Evolutionary conservation across 2,888 invertebrate genomes (phyloP), one percentile per base, ranked within the genome.

Genomic region (Chromoteleia sp.): DNA sequence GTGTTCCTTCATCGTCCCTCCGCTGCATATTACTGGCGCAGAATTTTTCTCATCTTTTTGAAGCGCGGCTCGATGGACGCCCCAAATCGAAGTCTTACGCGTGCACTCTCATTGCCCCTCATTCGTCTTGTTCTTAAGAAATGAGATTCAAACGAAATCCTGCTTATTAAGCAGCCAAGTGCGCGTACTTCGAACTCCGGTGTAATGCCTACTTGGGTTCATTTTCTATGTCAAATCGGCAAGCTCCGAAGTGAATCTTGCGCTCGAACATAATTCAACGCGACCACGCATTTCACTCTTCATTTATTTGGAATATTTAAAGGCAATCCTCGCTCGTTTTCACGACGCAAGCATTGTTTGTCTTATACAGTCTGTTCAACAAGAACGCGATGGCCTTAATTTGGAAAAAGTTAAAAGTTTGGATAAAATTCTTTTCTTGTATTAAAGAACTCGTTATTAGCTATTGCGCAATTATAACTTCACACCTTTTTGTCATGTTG

Each of bases 111-210:
- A 12, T 58, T 30, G 48, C 56, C 50, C 68, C 63, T 73, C 33
- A 8, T 45, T 36, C 73, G 61, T 54, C 63, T 65, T 67, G 41
- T 54, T 61, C 68, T 76, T 70, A 54, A 70, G 61, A 36, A 70
- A 70, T 63, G 43, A 41, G 48, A 77, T 70, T 63, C 71, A 73
- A 78, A 65, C 71, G 59, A 63, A 71, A 58, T 30, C 43, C 58
- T 59, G 78, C 65, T 78, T 78, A 73, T 78, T 65, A 59, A 58
- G 71, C 67, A 65, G 14, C 58, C 48, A 56, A 78, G 71, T 52
- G 41, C 56, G 56, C 71, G 58, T 59, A 39, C 50, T 61, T 6
- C 29, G 50, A 50, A 10, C 30, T 67, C 25, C 2, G 14, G 25
- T 33, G 59, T 67, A 75, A 75, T 59, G 29, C 52, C 65, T 33